Percentiles rank a stretch among this genome's conserved stretches.
These are phyloP conservation scores for Philaethria dido DNA, from an alignment of 2,888 invertebrate species.

Conservation along the genomic window DNA sequence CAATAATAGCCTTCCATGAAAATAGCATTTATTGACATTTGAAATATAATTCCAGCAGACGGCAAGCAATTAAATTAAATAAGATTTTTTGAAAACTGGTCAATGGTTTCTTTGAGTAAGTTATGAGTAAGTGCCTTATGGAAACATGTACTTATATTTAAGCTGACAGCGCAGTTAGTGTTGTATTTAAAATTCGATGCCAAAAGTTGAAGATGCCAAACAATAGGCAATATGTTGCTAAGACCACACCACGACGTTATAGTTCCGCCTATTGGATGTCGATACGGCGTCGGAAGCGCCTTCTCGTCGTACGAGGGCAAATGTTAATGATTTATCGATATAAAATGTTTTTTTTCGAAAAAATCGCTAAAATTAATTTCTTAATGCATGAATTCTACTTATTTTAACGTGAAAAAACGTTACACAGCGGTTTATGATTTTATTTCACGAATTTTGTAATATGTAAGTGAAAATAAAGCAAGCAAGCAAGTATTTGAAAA, in stretches of 20 bases:
- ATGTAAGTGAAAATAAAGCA: too few species aligned
- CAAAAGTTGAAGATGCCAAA: conserved; percentile 81
- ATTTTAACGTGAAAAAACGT: too few species aligned
- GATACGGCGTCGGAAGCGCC: conserved; percentile 71
- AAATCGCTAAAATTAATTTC: neutral
- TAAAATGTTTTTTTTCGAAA: neutral
- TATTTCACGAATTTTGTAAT: too few species aligned
- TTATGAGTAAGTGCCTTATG: conserved; percentile 70
- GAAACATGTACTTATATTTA: conserved; percentile 71
- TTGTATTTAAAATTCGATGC: conserved; percentile 72
- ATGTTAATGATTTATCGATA: neutral
- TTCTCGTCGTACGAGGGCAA: conserved; percentile 46
- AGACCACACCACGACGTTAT: conserved; percentile 59
- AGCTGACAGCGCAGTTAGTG: conserved; percentile 68
- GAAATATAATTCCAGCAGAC: conserved; percentile 29
- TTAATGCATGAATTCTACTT: neutral
- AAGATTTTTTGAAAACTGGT: conserved; percentile 49
- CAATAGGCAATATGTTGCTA: conserved; percentile 76
- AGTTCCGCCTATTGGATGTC: conserved; percentile 68
- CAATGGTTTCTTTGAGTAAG: conserved; percentile 56
- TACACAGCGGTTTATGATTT: too few species aligned
- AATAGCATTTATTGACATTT: conserved; percentile 40
- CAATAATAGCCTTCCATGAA: conserved; percentile 38
- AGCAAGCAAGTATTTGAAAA: too few species aligned
- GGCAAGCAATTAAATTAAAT: conserved; percentile 46